These are phyloP conservation scores for Coleophora deauratella DNA, from an alignment of 2,888 invertebrate species.

Conservation along the genomic window DNA sequence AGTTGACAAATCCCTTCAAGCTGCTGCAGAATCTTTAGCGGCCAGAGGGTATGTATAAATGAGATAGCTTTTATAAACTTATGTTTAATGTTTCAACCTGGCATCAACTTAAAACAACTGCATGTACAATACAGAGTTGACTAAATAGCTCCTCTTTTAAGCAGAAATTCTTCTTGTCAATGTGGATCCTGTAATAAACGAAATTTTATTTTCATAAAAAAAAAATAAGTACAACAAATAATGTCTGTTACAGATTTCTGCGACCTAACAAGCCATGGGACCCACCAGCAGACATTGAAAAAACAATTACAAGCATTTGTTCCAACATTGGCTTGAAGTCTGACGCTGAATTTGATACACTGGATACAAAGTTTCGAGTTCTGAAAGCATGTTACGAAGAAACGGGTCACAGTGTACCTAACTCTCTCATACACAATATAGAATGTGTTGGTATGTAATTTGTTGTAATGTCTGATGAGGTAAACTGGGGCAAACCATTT, in stretches of 20 bases:
- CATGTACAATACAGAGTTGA: too few relatives aligned
- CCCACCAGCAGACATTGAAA: slow-evolving; percentile 79
- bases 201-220: not conserved
- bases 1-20: slow-evolving; percentile 58
- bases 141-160: too few relatives aligned
- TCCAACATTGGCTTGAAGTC: slow-evolving; percentile 62
- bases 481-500: too few relatives aligned
- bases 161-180: too few relatives aligned
- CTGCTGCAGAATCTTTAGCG: slow-evolving; percentile 77
- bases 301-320: slow-evolving; percentile 77
- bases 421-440: slow-evolving; percentile 84
- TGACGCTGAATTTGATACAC: slow-evolving; percentile 56
- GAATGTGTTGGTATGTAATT: slow-evolving; percentile 77
- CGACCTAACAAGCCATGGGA: slow-evolving; percentile 82
- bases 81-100: too few relatives aligned
- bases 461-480: not conserved
- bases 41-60: slow-evolving; percentile 77
- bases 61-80: too few relatives aligned
- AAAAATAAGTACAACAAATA: not conserved
- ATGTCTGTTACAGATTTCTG: slow-evolving; percentile 76
- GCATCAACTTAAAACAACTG: too few relatives aligned
- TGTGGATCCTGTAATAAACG: too few relatives aligned
- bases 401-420: slow-evolving; percentile 86
- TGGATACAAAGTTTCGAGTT: slow-evolving; percentile 78
- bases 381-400: slow-evolving; percentile 80